phyloP scores from a whole-genome alignment of 2,888 invertebrate species.

The Rutpela maculata region DNA sequence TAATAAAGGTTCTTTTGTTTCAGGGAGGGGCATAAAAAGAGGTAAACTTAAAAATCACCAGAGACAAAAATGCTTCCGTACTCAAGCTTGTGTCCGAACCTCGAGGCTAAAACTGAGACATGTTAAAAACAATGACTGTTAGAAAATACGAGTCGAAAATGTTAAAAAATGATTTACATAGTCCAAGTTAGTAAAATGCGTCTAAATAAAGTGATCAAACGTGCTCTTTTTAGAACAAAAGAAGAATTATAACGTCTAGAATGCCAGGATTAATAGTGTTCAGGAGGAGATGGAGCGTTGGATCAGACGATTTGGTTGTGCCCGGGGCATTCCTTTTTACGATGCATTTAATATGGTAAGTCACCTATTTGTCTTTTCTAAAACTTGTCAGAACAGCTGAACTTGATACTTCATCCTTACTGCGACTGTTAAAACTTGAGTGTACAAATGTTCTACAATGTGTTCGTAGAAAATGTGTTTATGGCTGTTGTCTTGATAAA shows the following conservation, averaged over 20 bases:
- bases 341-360: slow-evolving; percentile 87
- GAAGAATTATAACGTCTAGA: slow-evolving; percentile 47
- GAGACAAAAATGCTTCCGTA: not conserved
- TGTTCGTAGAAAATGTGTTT: no score
- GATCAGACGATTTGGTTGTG: slow-evolving; percentile 91
- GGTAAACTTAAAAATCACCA: not conserved
- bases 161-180: not conserved
- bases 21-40: not conserved
- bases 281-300: slow-evolving; percentile 90
- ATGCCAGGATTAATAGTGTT: slow-evolving; percentile 93
- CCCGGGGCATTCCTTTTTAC: slow-evolving; percentile 86
- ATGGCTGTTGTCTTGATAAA: no score
- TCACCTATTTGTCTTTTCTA: slow-evolving; percentile 50
- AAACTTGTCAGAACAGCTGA: not conserved
- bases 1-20: not conserved
- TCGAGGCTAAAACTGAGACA: not conserved
- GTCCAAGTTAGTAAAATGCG: slow-evolving; percentile 13
- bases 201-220: slow-evolving; percentile 19
- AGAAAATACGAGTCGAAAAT: not conserved
- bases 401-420: not conserved
- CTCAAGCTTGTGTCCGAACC: not conserved
- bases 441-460: no score
- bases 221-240: slow-evolving; percentile 5
- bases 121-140: not conserved
- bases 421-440: not conserved